Evolutionary conservation across 2,888 invertebrate species (phyloP), one percentile per base, ranked within the genome.

Genomic region (Drepana falcataria): DNA sequence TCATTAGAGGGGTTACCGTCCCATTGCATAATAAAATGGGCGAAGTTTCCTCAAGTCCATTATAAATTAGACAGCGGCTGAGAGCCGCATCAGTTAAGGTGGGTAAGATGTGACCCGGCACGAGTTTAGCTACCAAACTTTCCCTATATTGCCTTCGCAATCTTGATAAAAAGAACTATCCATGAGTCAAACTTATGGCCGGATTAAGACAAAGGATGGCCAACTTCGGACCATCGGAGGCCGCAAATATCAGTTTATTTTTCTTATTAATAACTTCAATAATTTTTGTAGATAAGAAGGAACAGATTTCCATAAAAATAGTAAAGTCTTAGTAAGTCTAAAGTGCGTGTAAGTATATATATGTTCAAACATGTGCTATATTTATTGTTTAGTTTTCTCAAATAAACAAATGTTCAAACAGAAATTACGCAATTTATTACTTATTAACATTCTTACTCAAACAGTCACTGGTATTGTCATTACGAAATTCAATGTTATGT

Each of bases 11-110:
- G 88, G 87, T 85, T 86, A 85, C 89, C 87, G 78, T 84, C 87
- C 87, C 90, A 89, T 87, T 89, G 89, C 90, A 90, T 91, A 90
- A 90, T 91, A 91, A 91, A 91, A 91, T 91, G 90, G 86, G 77
- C 85, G 72, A 91, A 91, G 89, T 90, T 91, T 88, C 83, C 88
- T 80, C 84, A 90, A 91, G 90, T 89, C 91, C 90, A 91, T 90
- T 91, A 91, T 90, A 90, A 91, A 91, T 91, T 90, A 91, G 90
- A 90, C 90, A 86, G 84, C 83, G 87, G 86, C 77, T 77, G 77
- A 88, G 87, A 83, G 83, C 83, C 88, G 87, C 89, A 88, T 90
- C 90, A 87, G 86, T 89, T 90, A 85, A 90, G 90, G 87, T 90
- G 88, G 89, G 89, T 88, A 88, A 82, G 85, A 87, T 88, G 85